These are phyloP conservation scores for Loxodonta africana DNA, from an alignment of 2,113 vertebrate genomes.

Conservation along the genomic window DNA sequence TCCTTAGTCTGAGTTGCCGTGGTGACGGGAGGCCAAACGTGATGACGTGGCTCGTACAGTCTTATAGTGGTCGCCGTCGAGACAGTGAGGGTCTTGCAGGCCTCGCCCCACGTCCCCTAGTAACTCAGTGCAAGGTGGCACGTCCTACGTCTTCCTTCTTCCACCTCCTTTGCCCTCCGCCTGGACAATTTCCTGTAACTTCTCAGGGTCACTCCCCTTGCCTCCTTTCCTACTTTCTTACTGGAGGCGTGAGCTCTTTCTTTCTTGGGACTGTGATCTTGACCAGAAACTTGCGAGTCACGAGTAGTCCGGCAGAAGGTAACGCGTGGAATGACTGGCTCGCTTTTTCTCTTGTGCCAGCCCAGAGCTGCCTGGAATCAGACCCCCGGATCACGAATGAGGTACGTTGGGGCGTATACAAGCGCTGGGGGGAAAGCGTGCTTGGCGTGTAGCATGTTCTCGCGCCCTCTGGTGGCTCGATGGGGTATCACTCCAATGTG, in stretches of 20 bases:
- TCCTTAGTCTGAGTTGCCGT: too few relatives aligned
- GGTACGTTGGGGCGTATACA: too few relatives aligned
- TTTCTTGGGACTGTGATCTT: neutral
- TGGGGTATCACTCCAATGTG: too few relatives aligned
- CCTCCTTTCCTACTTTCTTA: neutral
- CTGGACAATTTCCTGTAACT: neutral
- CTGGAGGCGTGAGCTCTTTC: neutral
- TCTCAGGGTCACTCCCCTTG: neutral
- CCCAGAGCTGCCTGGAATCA: neutral
- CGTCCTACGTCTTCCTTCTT: neutral
- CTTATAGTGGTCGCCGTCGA: neutral
- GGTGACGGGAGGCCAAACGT: too few relatives aligned
- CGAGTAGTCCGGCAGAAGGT: neutral
- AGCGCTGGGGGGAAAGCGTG: neutral
- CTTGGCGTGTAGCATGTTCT: neutral
- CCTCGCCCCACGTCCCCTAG: neutral
- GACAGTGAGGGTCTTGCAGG: neutral
- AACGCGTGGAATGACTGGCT: fast-evolving
- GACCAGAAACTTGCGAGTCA: fast-evolving
- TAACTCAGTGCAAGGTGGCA: neutral
- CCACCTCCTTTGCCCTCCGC: neutral
- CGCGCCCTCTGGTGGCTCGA: constrained; percentile 37
- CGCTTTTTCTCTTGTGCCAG: fast-evolving
- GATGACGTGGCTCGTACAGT: too few relatives aligned
- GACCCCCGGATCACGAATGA: neutral